These are phyloP conservation scores for Cryptotis parvus DNA, from an alignment of 2,113 vertebrate species.

Conservation along the genomic window DNA sequence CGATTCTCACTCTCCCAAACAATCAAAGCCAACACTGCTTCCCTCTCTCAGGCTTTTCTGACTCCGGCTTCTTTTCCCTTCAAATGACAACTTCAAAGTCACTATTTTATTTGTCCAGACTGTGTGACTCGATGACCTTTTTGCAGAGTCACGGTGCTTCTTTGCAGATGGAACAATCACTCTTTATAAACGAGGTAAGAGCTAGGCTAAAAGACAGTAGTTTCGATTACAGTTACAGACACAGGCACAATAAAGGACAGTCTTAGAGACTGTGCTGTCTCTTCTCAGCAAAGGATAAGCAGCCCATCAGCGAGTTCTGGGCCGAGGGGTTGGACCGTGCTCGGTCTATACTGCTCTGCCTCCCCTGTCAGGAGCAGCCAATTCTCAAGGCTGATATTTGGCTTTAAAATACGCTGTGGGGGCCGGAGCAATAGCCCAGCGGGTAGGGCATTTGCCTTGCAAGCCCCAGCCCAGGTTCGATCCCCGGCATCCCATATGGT, in stretches of 20 bases:
- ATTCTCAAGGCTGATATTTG: no score
- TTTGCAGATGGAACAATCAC: neutral
- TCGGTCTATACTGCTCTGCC: no score
- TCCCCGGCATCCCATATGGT: no score
- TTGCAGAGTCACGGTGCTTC: neutral
- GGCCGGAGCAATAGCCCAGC: no score
- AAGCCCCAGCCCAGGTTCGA: no score
- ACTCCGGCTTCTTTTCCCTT: neutral
- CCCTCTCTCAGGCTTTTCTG: neutral
- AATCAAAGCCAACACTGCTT: neutral
- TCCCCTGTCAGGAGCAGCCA: no score
- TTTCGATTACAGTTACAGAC: neutral
- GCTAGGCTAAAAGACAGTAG: neutral
- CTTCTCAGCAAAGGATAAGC: neutral
- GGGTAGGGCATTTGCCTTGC: no score
- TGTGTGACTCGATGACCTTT: neutral
- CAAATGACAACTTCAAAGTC: constrained; percentile 34
- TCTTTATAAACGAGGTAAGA: neutral
- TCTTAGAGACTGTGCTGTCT: no score
- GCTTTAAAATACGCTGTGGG: no score
- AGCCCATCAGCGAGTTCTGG: neutral
- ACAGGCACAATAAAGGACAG: neutral
- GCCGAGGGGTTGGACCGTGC: no score
- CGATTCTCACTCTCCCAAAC: neutral
- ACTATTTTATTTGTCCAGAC: constrained; percentile 16